Conservation (phyloP, 2,888 invertebrate genomes). For the Drosophila diplacantha region DNA sequence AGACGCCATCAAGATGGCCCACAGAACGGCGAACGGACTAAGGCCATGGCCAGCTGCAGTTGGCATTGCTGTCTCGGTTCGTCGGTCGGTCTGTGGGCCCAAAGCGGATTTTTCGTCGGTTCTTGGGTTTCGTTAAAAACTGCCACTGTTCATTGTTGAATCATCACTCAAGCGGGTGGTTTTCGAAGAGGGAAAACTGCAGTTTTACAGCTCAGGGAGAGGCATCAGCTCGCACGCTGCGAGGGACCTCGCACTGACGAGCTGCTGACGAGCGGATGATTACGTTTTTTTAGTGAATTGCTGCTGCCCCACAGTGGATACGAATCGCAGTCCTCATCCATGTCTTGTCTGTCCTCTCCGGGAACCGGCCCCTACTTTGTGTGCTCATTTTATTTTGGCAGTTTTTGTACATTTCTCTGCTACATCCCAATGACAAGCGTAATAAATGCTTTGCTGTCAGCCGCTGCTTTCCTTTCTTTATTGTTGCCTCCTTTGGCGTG, state of each 20-base stretch:
- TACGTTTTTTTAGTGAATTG: slow-evolving; percentile 64
- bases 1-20: slow-evolving; percentile 8
- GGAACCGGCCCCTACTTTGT: slow-evolving; percentile 30
- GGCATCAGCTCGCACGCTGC: slow-evolving; percentile 48
- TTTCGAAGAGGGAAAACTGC: slow-evolving; percentile 21
- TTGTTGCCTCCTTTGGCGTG: slow-evolving; percentile 57
- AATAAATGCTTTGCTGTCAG: slow-evolving; percentile 73
- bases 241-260: slow-evolving; percentile 46
- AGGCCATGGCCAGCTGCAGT: slow-evolving; percentile 42
- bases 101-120: slow-evolving; percentile 38
- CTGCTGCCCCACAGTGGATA: slow-evolving; percentile 25
- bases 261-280: slow-evolving; percentile 66
- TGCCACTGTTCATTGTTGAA: slow-evolving; percentile 70
- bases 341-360: neutral
- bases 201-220: slow-evolving; percentile 34
- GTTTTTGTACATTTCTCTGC: slow-evolving; percentile 38
- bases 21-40: neutral
- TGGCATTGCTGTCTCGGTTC: slow-evolving; percentile 32
- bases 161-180: slow-evolving; percentile 59
- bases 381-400: slow-evolving; percentile 45
- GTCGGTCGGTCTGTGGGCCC: slow-evolving; percentile 10
- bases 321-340: slow-evolving; percentile 26
- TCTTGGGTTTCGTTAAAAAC: slow-evolving; percentile 43
- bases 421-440: slow-evolving; percentile 70
- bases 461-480: slow-evolving; percentile 48